Evolutionary conservation across 2,888 invertebrate species (phyloP).

Genomic region (Cheilosia scutellata): DNA sequence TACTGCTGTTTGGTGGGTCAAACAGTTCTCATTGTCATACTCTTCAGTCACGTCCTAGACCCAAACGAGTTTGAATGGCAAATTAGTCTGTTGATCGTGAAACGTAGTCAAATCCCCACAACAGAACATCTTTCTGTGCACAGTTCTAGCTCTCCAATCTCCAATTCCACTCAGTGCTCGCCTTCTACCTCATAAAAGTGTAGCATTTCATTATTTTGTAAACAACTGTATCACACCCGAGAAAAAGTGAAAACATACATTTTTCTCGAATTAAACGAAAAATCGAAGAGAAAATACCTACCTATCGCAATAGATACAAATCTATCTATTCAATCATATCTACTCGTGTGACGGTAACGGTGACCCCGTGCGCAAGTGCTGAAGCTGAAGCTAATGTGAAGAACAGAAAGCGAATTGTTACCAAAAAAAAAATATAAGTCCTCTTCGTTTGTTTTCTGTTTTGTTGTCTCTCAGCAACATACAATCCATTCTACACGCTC

Average conservation of each 20-base stretch:
- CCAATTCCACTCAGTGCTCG: background rate
- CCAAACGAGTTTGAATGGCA: slow-evolving; percentile 75
- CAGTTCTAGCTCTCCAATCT: background rate
- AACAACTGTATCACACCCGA: slow-evolving; percentile 47
- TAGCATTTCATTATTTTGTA: slow-evolving; percentile 18
- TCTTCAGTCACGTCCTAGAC: slow-evolving; percentile 75
- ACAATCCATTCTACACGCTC: slow-evolving; percentile 25
- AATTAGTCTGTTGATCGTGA: slow-evolving; percentile 46
- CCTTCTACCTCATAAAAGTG: slow-evolving; percentile 22
- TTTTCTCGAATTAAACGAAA: slow-evolving; percentile 43
- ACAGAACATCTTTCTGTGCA: background rate
- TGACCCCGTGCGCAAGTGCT: slow-evolving; percentile 60
- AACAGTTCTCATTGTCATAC: slow-evolving; percentile 49
- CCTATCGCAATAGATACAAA: slow-evolving; percentile 60
- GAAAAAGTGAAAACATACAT: background rate
- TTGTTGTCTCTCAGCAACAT: slow-evolving; percentile 49
- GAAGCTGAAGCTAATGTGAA: background rate
- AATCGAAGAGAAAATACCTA: slow-evolving; percentile 54
- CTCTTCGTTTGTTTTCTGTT: slow-evolving; percentile 22
- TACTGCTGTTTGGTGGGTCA: slow-evolving; percentile 34
- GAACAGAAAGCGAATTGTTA: slow-evolving; percentile 38
- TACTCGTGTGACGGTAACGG: slow-evolving; percentile 21
- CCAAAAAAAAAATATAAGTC: slow-evolving; percentile 19
- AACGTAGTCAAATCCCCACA: background rate
- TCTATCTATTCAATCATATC: slow-evolving; percentile 43